These are phyloP conservation scores for Actinopyga echinites DNA, from an alignment of 53 echinoderm and acorn worm genomes.

Conservation along the genomic window DNA sequence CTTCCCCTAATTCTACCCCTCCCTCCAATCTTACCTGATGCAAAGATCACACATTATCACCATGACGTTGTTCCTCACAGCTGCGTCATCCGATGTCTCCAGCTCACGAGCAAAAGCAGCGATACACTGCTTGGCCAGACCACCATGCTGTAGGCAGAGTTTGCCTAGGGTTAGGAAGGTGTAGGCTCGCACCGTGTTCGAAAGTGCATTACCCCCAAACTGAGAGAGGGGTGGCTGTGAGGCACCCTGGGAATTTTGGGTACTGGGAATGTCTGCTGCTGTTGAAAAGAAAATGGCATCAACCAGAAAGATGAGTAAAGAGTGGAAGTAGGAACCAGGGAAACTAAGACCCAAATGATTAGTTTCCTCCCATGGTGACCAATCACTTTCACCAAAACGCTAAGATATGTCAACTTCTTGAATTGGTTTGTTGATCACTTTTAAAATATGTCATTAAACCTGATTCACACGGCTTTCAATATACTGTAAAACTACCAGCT, in stretches of 20 bases:
- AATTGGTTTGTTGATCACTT: too few species aligned
- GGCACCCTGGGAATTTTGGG: slow-evolving; percentile 62
- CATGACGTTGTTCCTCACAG: slow-evolving; percentile 82
- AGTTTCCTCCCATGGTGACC: too few species aligned
- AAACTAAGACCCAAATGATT: too few species aligned
- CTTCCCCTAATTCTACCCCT: too few species aligned
- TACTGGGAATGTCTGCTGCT: slow-evolving; percentile 45
- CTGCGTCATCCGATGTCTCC: slow-evolving; percentile 72
- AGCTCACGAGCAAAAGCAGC: slow-evolving; percentile 87
- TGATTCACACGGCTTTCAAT: too few species aligned
- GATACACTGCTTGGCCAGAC: slow-evolving; percentile 85
- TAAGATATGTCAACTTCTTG: too few species aligned
- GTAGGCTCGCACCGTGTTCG: slow-evolving; percentile 81
- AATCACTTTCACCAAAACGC: too few species aligned
- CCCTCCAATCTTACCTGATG: slow-evolving; percentile 57
- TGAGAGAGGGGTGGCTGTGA: slow-evolving; percentile 84
- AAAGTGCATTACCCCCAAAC: slow-evolving; percentile 68
- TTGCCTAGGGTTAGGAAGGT: slow-evolving; percentile 91
- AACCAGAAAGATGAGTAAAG: too few species aligned
- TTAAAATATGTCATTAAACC: too few species aligned
- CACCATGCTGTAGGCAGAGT: slow-evolving; percentile 87
- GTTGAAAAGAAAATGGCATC: too few species aligned
- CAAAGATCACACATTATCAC: slow-evolving; percentile 96
- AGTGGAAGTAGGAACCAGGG: too few species aligned
- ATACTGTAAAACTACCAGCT: too few species aligned